Evolutionary conservation across 2,797 vertebrate species (phyloP).

Genomic region (Rallus crepitans): DNA sequence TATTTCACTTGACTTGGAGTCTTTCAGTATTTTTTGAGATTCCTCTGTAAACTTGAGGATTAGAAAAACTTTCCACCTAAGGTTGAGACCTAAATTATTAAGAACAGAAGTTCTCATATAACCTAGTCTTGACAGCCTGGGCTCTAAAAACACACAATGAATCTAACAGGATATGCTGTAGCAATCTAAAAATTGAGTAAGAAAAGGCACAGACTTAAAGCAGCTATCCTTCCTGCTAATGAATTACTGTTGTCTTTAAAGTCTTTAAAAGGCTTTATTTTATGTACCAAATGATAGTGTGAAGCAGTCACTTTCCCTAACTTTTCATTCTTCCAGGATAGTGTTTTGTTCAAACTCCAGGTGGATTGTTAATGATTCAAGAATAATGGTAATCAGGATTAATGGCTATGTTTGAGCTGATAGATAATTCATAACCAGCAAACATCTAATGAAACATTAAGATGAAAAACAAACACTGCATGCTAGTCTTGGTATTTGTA

Average conservation of each 20-base stretch:
- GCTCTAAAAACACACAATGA: not conserved
- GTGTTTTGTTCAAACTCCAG: not conserved
- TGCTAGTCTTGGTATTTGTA: not conserved
- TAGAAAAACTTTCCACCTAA: not conserved
- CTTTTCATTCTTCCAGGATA: not conserved
- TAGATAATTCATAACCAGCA: conserved; percentile 44
- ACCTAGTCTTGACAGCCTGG: not conserved
- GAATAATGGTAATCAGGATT: not conserved
- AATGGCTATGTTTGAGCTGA: conserved; percentile 22
- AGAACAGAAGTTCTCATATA: not conserved
- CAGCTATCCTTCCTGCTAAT: not conserved
- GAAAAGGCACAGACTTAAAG: not conserved
- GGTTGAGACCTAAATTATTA: not conserved
- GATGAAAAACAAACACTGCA: not conserved
- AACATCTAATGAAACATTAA: conserved; percentile 41
- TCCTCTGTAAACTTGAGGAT: not conserved
- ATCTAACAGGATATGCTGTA: not conserved
- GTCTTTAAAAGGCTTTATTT: not conserved
- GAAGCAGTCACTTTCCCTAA: not conserved
- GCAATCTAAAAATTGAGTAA: not conserved
- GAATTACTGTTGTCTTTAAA: not conserved
- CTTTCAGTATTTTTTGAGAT: not conserved
- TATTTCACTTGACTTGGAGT: not conserved
- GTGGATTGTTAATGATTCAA: not conserved
- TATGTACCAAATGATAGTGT: not conserved